A percentile compares a stretch with the other conserved stretches of the same genome.
Conservation (phyloP, 2,888 invertebrate genomes). For the Dexiosoma caninum region DNA sequence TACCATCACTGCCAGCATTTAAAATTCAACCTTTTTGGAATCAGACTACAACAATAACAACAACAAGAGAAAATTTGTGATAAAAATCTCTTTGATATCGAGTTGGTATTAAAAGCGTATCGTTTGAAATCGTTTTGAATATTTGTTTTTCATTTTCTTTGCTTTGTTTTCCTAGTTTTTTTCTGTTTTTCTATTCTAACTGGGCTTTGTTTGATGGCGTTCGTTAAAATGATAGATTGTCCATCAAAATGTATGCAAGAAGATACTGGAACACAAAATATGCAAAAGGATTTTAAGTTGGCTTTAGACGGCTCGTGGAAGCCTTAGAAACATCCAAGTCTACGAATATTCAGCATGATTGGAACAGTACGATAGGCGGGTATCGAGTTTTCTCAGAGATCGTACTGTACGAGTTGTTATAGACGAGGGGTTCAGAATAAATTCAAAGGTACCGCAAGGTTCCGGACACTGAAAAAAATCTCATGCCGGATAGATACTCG, state of each 20-base stretch:
- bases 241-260: conserved; percentile 58
- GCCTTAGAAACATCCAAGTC: background rate
- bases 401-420: too few species aligned
- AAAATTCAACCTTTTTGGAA: conserved; percentile 2
- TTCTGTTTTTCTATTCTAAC: too few species aligned
- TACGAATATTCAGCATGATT: too few species aligned
- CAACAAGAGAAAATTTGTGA: conserved; percentile 10
- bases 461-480: too few species aligned
- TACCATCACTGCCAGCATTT: conserved; percentile 24
- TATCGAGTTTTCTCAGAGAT: too few species aligned
- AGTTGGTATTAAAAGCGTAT: conserved; percentile 61
- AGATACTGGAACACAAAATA: conserved; percentile 13
- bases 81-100: conserved; percentile 60
- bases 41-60: background rate
- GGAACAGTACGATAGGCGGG: too few species aligned
- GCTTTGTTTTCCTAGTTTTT: background rate
- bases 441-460: too few species aligned
- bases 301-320: background rate
- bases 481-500: too few species aligned
- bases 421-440: too few species aligned
- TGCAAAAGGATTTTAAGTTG: background rate
- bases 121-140: conserved; percentile 62
- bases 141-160: conserved; percentile 47
- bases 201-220: conserved; percentile 61
- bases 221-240: conserved; percentile 66